These are phyloP conservation scores for Nezara viridula DNA, from an alignment of 2,888 invertebrate genomes.

Conservation along the genomic window DNA sequence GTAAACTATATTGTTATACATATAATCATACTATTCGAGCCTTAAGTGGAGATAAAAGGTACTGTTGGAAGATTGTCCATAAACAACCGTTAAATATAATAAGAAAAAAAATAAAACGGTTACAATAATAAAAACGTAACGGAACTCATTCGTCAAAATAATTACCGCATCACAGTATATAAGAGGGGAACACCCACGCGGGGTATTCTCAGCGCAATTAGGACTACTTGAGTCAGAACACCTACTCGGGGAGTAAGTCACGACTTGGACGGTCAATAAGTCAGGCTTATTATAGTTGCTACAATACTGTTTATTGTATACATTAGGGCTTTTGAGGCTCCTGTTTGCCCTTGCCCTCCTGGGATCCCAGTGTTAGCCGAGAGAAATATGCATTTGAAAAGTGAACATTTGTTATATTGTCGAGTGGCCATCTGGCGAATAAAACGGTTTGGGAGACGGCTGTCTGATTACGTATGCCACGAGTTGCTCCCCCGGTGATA, in stretches of 20 bases:
- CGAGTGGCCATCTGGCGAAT: constrained; percentile 35
- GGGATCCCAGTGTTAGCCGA: not conserved
- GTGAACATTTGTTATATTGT: constrained; percentile 44
- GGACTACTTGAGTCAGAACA: constrained; percentile 19
- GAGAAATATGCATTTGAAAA: constrained; percentile 46
- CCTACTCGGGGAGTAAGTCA: constrained; percentile 43
- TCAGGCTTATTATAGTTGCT: constrained; percentile 7
- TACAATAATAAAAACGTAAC: constrained; percentile 14
- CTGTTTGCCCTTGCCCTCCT: not conserved
- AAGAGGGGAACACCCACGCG: constrained; percentile 28
- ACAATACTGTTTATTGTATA: constrained; percentile 37
- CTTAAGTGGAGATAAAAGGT: not conserved
- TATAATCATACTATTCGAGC: not conserved
- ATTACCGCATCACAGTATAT: not conserved
- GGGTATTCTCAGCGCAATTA: constrained; percentile 3
- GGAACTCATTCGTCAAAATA: not conserved
- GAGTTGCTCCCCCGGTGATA: not conserved
- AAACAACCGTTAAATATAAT: not conserved
- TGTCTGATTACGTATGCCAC: not conserved
- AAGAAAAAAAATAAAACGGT: not conserved
- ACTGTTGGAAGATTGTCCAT: not conserved
- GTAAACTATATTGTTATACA: not conserved
- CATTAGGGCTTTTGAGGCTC: not conserved
- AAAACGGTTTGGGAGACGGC: not conserved
- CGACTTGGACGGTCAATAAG: not conserved